Percentiles rank a stretch among this genome's conserved stretches.
These are phyloP conservation scores for Ptychochromis oligacanthus DNA, from an alignment of 2,113 vertebrate genomes.

Conservation along the genomic window DNA sequence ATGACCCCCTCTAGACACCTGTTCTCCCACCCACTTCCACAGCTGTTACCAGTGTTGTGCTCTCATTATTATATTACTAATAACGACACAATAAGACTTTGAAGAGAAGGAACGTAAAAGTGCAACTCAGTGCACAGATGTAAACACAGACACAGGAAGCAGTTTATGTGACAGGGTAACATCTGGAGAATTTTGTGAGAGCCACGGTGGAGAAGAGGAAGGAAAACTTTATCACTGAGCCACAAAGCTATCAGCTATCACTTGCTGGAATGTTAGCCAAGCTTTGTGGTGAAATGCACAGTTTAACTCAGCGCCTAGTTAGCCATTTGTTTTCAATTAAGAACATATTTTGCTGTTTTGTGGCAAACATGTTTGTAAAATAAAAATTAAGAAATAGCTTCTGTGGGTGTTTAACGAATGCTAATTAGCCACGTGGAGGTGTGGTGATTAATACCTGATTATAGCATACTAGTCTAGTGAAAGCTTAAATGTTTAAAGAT, in stretches of 20 bases:
- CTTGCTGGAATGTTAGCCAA: not conserved
- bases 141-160: too few relatives aligned
- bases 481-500: slow-evolving; percentile 1
- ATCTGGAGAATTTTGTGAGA: not conserved
- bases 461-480: not conserved
- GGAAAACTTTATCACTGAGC: not conserved
- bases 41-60: not conserved
- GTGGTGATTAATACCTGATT: not conserved
- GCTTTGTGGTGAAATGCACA: not conserved
- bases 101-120: not conserved
- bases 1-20: too few relatives aligned
- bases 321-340: too few relatives aligned
- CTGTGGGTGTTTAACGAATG: not conserved
- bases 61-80: not conserved
- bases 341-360: not conserved
- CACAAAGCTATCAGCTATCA: not conserved
- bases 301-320: too few relatives aligned
- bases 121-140: not conserved
- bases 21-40: too few relatives aligned
- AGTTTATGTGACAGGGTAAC: not conserved
- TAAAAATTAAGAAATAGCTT: not conserved
- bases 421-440: not conserved
- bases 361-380: not conserved
- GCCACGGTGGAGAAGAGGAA: not conserved
- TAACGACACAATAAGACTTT: not conserved